A percentile compares a stretch with the other conserved stretches of the same genome.
Evolutionary conservation across 2,888 invertebrate genomes (phyloP).

Genomic region (Nycteola revayana): DNA sequence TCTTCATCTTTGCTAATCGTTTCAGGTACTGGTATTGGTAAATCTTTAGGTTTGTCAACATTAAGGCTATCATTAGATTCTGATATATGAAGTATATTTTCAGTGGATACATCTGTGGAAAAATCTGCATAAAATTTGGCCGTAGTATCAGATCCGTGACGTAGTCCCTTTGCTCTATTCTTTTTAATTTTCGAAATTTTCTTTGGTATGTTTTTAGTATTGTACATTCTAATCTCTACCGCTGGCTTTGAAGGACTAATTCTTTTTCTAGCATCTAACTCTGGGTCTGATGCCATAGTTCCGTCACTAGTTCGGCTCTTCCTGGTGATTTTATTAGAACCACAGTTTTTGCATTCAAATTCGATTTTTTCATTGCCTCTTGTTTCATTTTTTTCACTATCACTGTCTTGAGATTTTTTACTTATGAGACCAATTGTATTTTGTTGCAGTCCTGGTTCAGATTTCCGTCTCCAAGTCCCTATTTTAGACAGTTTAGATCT

Average conservation of each 20-base stretch:
- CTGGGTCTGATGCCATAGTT: slow-evolving; percentile 61
- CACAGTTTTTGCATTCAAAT: slow-evolving; percentile 74
- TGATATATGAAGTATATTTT: slow-evolving; percentile 83
- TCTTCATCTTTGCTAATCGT: slow-evolving; percentile 69
- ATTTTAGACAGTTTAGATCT: slow-evolving; percentile 76
- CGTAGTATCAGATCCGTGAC: slow-evolving; percentile 73
- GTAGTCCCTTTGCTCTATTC: slow-evolving; percentile 81
- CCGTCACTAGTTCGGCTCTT: slow-evolving; percentile 52
- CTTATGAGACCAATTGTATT: slow-evolving; percentile 52
- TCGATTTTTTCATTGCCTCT: slow-evolving; percentile 71
- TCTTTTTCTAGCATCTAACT: slow-evolving; percentile 55
- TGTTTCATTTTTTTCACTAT: slow-evolving; percentile 54
- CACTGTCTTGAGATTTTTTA: slow-evolving; percentile 65
- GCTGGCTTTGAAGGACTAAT: slow-evolving; percentile 48
- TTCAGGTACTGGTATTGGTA: slow-evolving; percentile 39
- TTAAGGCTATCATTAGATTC: slow-evolving; percentile 85
- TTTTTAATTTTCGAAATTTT: slow-evolving; percentile 87
- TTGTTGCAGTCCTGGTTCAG: slow-evolving; percentile 85
- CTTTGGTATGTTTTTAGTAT: slow-evolving; percentile 86
- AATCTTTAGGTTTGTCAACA: slow-evolving; percentile 57
- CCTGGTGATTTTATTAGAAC: slow-evolving; percentile 66
- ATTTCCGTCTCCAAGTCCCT: slow-evolving; percentile 87
- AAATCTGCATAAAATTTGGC: slow-evolving; percentile 86
- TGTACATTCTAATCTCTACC: slow-evolving; percentile 83
- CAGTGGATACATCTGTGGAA: slow-evolving; percentile 83